Percentiles rank a stretch among this genome's conserved stretches.
phyloP scores from a whole-genome alignment of 2,113 vertebrate species.

The Siniperca knerii region DNA sequence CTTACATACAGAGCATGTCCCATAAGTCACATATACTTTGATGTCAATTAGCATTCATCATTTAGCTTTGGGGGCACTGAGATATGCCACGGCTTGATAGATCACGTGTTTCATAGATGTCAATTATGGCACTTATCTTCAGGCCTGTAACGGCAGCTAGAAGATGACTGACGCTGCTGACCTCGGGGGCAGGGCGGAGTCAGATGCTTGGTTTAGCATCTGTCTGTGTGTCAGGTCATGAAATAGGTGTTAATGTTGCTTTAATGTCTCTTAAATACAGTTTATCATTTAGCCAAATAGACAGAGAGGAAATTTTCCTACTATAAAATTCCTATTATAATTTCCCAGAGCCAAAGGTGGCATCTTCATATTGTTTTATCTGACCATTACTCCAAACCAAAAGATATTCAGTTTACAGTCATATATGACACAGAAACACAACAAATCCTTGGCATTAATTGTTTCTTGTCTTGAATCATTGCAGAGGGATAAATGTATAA shows the following conservation, averaged over 20 bases:
- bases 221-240: background rate
- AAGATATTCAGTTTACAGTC: no score
- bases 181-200: background rate
- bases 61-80: background rate
- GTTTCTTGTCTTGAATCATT: no score
- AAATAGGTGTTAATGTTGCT: background rate
- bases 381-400: no score
- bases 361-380: no score
- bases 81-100: background rate
- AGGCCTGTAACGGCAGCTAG: background rate
- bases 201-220: background rate
- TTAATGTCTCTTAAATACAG: background rate
- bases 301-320: background rate
- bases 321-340: no score
- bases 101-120: conserved; percentile 35
- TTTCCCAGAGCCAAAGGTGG: no score
- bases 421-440: no score
- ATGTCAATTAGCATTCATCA: conserved; percentile 5
- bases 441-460: no score
- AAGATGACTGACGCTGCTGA: background rate
- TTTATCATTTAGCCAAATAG: background rate
- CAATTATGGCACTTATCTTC: background rate
- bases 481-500: no score
- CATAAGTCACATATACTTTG: background rate
- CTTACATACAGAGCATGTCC: background rate